Base-by-base conservation (phyloP, 2,888 invertebrate genomes). In the Drosophila quinaria region DNA sequence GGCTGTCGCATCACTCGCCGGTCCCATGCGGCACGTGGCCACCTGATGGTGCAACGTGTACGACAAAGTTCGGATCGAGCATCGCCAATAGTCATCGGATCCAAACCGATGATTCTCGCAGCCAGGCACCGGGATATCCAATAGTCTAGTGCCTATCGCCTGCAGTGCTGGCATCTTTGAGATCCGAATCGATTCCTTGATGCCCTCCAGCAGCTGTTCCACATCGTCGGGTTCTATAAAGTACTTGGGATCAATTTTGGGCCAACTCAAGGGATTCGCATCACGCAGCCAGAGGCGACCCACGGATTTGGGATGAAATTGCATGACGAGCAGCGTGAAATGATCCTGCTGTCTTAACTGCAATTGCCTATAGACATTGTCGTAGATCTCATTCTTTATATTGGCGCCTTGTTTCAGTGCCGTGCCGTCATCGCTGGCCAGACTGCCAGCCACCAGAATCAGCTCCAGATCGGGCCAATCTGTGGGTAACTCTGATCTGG, bases 21-120 rank as follows among this genome's bases (percentile, higher is more conserved):
- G 94, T 0, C 96, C 96, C 96, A 96, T 96, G 82, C 95, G 95
- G 74, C 95, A 95, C 0, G 96, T 96, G 5, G 95, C 95, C 70
- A 95, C 94, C 79, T 95, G 95, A 90, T 96, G 96, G 82, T 95
- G 95, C 37, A 95, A 91, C 0, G 95, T 95, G 17, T 94, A 94
- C 0, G 95, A 94, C 41, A 94, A 91, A 13, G 94, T 94, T 13
- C 94, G 93, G 11, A 95, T 92, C 2, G 95, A 94, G 89, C 96
- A 96, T 76, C 94, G 94, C 95, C 96, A 96, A 86, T 96, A 96
- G 33, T 94, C 94, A 67, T 96, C 96, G 1, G 94, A 93, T 71
- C 94, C 94, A 65, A 94, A 95, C 4, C 72, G 70, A 17, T 92
- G 76, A 0, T 89, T 74, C 29, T 93, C 92, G 87, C 96, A 96